These are phyloP conservation scores for Ifrita kowaldi DNA, from an alignment of 2,113 vertebrate species.

Conservation along the genomic window DNA sequence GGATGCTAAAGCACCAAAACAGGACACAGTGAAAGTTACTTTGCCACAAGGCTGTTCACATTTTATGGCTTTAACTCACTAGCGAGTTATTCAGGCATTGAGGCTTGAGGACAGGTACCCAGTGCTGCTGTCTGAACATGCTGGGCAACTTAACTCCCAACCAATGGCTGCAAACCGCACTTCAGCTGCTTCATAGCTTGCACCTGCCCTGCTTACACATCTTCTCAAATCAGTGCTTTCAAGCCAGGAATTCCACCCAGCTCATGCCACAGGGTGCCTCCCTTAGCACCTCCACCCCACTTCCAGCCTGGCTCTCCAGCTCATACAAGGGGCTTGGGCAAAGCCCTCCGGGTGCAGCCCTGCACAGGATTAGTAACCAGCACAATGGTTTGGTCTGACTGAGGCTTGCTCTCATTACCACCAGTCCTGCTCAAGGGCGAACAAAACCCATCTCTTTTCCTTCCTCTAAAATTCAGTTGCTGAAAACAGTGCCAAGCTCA, in stretches of 20 bases:
- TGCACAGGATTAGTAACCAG: neutral
- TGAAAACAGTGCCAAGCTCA: neutral
- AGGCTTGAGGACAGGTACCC: fast-evolving
- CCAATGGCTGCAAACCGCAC: neutral
- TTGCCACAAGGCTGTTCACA: neutral
- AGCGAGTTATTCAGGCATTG: neutral
- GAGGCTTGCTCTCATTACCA: fast-evolving
- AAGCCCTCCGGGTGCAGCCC: neutral
- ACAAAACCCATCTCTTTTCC: neutral
- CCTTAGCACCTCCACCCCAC: neutral
- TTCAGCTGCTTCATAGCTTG: neutral
- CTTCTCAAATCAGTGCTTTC: neutral
- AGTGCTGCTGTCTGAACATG: neutral
- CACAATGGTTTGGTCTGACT: fast-evolving
- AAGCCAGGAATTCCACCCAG: neutral
- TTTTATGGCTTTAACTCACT: neutral
- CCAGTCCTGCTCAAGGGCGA: neutral
- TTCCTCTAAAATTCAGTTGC: neutral
- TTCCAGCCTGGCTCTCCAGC: neutral
- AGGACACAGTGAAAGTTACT: neutral
- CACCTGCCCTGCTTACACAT: neutral
- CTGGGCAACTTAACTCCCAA: neutral
- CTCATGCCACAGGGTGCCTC: neutral
- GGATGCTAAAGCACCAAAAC: conserved; percentile 78
- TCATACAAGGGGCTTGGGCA: neutral